Evolutionary conservation across 2,113 vertebrate genomes (phyloP).

Genomic region (Vulpes ferrilata): DNA sequence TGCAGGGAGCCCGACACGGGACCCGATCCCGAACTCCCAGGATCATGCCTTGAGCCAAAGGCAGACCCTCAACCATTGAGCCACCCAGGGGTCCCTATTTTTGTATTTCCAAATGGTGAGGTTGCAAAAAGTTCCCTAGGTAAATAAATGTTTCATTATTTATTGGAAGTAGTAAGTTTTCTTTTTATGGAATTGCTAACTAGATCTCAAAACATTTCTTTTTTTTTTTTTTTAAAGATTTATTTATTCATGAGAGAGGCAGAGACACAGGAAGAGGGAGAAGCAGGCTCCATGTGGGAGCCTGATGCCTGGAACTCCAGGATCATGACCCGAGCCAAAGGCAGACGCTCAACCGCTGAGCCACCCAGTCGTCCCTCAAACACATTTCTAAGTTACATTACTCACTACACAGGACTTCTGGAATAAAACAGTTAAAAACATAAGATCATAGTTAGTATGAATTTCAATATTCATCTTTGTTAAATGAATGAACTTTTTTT

Average conservation of each 20-base stretch:
- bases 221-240: too few species aligned
- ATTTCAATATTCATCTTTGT: constrained; percentile 39
- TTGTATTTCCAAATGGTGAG: constrained; percentile 17
- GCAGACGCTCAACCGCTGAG: too few species aligned
- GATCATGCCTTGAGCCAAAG: too few species aligned
- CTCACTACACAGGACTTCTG: not conserved
- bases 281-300: too few species aligned
- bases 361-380: not conserved
- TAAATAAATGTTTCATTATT: not conserved
- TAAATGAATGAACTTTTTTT: not conserved
- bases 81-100: not conserved
- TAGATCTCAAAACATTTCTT: not conserved
- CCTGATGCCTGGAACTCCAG: too few species aligned
- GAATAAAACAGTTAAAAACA: constrained; percentile 57
- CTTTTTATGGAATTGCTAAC: constrained; percentile 40
- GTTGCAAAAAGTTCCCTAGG: not conserved
- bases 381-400: constrained; percentile 5
- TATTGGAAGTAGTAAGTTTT: not conserved
- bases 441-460: not conserved
- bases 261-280: too few species aligned
- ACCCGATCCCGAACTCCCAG: too few species aligned
- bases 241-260: too few species aligned
- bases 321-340: too few species aligned
- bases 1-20: too few species aligned
- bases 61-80: too few species aligned